Conservation (phyloP, 2,888 invertebrate genomes). For the Folsomia candida region DNA sequence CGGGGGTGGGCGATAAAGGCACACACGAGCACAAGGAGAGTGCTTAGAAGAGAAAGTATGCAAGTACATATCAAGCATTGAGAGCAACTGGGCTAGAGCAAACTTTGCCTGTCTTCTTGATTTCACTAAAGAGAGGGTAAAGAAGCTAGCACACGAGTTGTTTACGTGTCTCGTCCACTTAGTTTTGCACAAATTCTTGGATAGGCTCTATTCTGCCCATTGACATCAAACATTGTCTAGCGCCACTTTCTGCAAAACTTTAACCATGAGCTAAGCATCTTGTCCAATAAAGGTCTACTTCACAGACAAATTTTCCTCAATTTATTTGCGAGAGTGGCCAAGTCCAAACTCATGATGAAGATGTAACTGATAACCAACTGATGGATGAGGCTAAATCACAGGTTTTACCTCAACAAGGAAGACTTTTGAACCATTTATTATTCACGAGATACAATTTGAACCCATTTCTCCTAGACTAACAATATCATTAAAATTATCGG, state of each 20-base stretch:
- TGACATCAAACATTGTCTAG: neutral
- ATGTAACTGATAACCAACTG: neutral
- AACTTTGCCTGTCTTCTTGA: slow-evolving; percentile 5
- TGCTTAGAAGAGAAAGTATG: neutral
- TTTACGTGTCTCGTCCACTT: neutral
- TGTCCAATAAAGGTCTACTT: neutral
- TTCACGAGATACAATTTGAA: neutral
- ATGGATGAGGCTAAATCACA: neutral
- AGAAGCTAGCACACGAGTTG: neutral
- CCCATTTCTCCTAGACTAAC: neutral
- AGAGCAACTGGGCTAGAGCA: neutral
- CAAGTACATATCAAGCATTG: too few species aligned
- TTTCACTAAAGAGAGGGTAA: neutral
- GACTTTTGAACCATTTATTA: neutral
- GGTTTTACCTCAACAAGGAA: neutral
- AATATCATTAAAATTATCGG: slow-evolving; percentile 1
- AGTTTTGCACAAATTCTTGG: neutral
- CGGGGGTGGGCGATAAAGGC: neutral
- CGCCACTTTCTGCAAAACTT: neutral
- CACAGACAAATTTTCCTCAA: neutral
- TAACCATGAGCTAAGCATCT: too few species aligned
- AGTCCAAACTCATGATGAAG: neutral
- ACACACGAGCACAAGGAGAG: neutral
- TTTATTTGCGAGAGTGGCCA: neutral
- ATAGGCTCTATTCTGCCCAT: too few species aligned